A percentile compares a stretch with the other conserved stretches of the same genome.
These are phyloP conservation scores for Microtus oregoni DNA, from an alignment of 2,113 vertebrate species.

Conservation along the genomic window DNA sequence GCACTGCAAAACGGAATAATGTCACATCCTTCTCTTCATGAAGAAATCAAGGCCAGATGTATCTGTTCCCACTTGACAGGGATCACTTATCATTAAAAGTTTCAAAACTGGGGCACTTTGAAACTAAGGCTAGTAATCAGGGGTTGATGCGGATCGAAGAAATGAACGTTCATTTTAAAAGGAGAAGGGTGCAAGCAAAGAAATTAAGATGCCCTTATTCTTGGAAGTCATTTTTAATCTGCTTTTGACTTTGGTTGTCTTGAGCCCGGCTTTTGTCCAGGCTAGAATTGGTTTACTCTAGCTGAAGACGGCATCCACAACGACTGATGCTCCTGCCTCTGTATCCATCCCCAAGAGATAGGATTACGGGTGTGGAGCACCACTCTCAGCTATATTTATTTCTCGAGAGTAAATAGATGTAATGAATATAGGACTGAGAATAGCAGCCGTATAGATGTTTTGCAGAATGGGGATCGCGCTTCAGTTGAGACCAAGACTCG, in stretches of 20 bases:
- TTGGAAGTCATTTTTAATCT: neutral
- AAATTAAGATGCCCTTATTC: neutral
- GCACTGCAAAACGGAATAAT: neutral
- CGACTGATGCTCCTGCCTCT: neutral
- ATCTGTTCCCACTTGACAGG: neutral
- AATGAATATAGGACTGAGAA: neutral
- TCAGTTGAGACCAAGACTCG: neutral
- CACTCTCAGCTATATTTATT: neutral
- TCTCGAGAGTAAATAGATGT: neutral
- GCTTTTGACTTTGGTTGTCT: neutral
- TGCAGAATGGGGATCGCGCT: neutral
- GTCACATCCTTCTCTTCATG: neutral
- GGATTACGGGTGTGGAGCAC: neutral
- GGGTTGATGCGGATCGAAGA: neutral
- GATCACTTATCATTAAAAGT: neutral
- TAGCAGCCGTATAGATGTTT: neutral
- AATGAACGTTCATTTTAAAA: neutral
- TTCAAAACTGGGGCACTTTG: neutral
- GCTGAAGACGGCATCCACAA: neutral
- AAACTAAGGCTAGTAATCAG: neutral
- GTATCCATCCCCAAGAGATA: neutral
- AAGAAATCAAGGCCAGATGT: neutral
- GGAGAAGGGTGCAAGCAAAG: neutral
- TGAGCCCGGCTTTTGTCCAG: neutral
- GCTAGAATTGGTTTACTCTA: neutral